Conservation (phyloP, 2,797 vertebrate species). For the Monodelphis domestica region DNA sequence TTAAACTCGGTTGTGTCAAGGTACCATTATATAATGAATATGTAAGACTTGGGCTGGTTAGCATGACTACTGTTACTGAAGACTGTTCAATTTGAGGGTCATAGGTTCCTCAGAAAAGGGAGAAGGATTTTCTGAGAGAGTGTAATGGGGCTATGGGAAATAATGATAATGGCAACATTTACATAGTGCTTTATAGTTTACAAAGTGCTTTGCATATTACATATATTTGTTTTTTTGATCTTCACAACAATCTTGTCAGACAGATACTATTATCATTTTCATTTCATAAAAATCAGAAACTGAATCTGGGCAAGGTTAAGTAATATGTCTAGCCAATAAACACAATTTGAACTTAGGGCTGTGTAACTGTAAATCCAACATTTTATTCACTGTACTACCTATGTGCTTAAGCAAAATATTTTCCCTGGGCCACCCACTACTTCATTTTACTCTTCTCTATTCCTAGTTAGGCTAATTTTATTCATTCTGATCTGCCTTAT, state of each 20-base stretch:
- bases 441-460: no score
- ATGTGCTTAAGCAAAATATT: no score
- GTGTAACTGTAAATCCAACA: not conserved
- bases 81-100: not conserved
- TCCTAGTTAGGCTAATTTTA: no score
- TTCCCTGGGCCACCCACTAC: no score
- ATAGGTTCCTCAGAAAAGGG: not conserved
- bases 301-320: not conserved
- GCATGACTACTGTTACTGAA: not conserved
- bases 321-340: not conserved
- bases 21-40: not conserved
- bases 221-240: not conserved
- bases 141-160: not conserved
- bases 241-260: not conserved
- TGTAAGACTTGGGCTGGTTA: not conserved
- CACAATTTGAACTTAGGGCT: not conserved
- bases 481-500: no score
- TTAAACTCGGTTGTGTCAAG: no score
- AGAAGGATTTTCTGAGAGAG: not conserved
- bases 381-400: no score
- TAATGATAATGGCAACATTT: not conserved
- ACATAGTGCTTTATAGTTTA: not conserved
- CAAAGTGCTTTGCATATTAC: not conserved
- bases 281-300: not conserved
- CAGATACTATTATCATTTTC: not conserved